phyloP scores from a whole-genome alignment of 2,797 vertebrate species.

The Melanotaenia nigrans region DNA sequence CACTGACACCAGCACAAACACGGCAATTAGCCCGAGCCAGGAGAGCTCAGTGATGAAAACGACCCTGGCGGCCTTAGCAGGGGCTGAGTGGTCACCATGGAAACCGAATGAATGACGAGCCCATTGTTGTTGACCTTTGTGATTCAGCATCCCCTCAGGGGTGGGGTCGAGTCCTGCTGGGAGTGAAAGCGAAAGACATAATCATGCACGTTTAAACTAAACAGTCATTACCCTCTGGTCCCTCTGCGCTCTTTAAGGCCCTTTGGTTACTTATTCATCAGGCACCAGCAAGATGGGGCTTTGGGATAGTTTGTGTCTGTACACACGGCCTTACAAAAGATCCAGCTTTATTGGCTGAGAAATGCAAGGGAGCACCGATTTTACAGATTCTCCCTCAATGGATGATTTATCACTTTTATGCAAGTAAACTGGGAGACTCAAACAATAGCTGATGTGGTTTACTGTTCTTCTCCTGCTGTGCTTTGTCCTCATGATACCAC shows the following conservation, averaged over 20 bases:
- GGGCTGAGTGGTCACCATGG: conserved; percentile 61
- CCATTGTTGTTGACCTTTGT: conserved; percentile 76
- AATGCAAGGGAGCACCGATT: conserved; percentile 34
- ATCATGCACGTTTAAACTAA: conserved; percentile 74
- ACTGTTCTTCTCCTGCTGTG: conserved; percentile 53
- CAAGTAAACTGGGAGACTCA: conserved; percentile 43
- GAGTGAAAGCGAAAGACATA: conserved; percentile 72
- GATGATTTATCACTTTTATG: conserved; percentile 58
- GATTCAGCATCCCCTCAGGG: conserved; percentile 43
- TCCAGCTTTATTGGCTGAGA: conserved; percentile 43
- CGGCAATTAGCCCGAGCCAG: conserved; percentile 71
- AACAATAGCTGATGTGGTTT: conserved; percentile 63
- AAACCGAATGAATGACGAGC: conserved; percentile 72
- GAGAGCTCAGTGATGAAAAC: conserved; percentile 62
- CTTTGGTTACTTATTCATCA: conserved; percentile 70
- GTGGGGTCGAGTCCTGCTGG: conserved; percentile 47
- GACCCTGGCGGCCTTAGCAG: conserved; percentile 48
- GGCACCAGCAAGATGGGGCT: conserved; percentile 58
- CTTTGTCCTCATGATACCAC: conserved; percentile 56
- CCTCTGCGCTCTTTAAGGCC: conserved; percentile 51
- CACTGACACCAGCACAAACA: conserved; percentile 68
- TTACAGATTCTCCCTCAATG: conserved; percentile 37
- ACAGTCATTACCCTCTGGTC: conserved; percentile 70
- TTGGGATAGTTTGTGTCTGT: conserved; percentile 35
- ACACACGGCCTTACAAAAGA: conserved; percentile 46